Evolutionary conservation across 2,888 invertebrate genomes (phyloP).

Genomic region (Amorpha juglandis): DNA sequence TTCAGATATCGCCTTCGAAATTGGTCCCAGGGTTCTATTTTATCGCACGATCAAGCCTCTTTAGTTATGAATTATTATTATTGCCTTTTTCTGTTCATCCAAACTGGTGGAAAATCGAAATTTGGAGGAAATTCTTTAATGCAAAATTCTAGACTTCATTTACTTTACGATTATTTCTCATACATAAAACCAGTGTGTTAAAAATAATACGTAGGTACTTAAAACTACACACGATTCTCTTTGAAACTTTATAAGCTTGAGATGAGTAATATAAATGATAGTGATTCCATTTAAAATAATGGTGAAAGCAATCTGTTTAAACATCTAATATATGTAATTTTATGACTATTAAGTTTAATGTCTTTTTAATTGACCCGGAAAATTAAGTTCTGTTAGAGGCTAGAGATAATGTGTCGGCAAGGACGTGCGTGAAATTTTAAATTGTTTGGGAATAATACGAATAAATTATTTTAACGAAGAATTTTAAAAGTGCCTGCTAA

Average conservation of each 20-base stretch:
- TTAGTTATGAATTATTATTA: conserved; percentile 15
- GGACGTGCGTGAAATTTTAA: neutral
- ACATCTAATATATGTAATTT: neutral
- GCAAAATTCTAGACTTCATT: neutral
- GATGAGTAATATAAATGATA: neutral
- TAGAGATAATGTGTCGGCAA: neutral
- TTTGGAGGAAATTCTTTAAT: neutral
- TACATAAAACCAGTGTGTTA: neutral
- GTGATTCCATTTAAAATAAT: neutral
- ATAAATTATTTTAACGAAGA: too few relatives aligned
- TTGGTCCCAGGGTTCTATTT: conserved; percentile 18
- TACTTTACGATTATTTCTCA: neutral
- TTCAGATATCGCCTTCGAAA: conserved; percentile 12
- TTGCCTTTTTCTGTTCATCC: neutral
- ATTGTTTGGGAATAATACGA: neutral
- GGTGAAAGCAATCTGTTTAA: neutral
- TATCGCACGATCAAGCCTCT: conserved; percentile 8
- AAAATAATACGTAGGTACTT: neutral
- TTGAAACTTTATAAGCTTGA: neutral
- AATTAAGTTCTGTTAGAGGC: neutral
- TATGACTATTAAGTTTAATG: neutral
- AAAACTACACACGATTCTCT: neutral
- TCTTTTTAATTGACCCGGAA: neutral
- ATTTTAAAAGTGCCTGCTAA: too few relatives aligned
- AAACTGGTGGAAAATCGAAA: neutral